Evolutionary conservation across 2,888 invertebrate species (phyloP), one percentile per base, ranked within the genome.

Genomic region (Caenorhabditis virilis): DNA sequence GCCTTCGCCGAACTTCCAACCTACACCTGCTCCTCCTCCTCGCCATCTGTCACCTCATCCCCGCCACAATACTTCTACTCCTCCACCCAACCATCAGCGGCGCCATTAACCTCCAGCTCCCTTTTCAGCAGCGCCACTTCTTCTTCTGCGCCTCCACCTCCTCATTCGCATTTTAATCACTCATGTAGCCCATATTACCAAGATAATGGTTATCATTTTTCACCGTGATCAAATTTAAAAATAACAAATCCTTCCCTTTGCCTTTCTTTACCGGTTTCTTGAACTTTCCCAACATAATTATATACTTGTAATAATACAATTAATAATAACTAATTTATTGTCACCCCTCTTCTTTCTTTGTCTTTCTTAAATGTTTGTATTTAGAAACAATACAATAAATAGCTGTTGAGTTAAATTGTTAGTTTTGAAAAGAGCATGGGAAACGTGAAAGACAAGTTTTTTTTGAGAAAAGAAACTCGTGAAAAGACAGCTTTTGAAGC

Each of bases 61-160:
- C 62, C 62, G 13, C 57, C 52, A 2, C 63, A 57, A 49, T 63
- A 57, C 36, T 58, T 33, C 30, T 58, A 58, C 20, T 53, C 57
- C 4, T 55, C 57, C 0, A 43, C 27, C 18, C 52, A 53, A 41
- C 63, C 63, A 33, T 57, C 63, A 3, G 55, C 62, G 4, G 56
- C 62, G 22, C 56, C 62, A 0, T 39, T 18, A 30, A 30, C 30
- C n/a, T 36, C 16, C 36, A 36, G 16, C 38, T 18, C 20, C 38
- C 38, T 18, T 20, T 15, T 18, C 38, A 38, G 20, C 16, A 38
- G 20, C 20, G 16, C 16, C n/a, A 18, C 38, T 6, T 9, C 30
- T 30, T 30, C 30, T 30, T 13, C 6, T 30, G 30, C 30, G 7
- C 6, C 30, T 30, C 13, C 13, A 30, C 30, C 6, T 30, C 30